Evolutionary conservation across 2,797 vertebrate species (phyloP).

Genomic region (Sandelia bainsii): DNA sequence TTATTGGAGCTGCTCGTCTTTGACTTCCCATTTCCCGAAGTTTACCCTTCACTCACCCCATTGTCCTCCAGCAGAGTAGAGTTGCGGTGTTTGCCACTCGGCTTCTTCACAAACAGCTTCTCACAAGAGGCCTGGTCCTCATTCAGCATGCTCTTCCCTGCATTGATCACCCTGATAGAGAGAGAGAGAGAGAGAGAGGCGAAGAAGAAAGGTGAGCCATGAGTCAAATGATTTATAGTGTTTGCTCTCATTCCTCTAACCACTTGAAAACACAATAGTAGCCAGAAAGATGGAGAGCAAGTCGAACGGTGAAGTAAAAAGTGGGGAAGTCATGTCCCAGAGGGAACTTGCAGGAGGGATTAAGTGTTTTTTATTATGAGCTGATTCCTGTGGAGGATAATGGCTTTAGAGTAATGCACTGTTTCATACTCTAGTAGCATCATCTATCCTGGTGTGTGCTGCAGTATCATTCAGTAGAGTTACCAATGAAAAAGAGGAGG

Average conservation of each 20-base stretch:
- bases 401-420: conserved; percentile 65
- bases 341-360: conserved; percentile 64
- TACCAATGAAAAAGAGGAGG: conserved; percentile 1
- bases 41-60: conserved; percentile 76
- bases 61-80: conserved; percentile 81
- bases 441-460: conserved; percentile 24
- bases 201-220: conserved; percentile 20
- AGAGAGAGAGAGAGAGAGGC: conserved; percentile 12
- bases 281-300: conserved; percentile 32
- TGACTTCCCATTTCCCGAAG: not conserved
- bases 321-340: conserved; percentile 55
- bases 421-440: conserved; percentile 46
- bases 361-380: conserved; percentile 75
- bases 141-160: conserved; percentile 98
- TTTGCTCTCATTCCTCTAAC: conserved; percentile 34
- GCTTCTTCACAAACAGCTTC: conserved; percentile 90
- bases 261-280: conserved; percentile 40
- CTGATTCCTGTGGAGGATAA: conserved; percentile 64
- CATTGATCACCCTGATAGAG: conserved; percentile 93
- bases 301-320: conserved; percentile 18
- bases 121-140: conserved; percentile 98
- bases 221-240: conserved; percentile 43
- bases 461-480: conserved; percentile 13
- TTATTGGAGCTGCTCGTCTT: conserved; percentile 8
- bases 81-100: conserved; percentile 77